Percentiles rank a stretch among this genome's conserved stretches.
Evolutionary conservation across 1,140 invertebrate genomes (phyloP).

Genomic region (Bombus sibiricus): DNA sequence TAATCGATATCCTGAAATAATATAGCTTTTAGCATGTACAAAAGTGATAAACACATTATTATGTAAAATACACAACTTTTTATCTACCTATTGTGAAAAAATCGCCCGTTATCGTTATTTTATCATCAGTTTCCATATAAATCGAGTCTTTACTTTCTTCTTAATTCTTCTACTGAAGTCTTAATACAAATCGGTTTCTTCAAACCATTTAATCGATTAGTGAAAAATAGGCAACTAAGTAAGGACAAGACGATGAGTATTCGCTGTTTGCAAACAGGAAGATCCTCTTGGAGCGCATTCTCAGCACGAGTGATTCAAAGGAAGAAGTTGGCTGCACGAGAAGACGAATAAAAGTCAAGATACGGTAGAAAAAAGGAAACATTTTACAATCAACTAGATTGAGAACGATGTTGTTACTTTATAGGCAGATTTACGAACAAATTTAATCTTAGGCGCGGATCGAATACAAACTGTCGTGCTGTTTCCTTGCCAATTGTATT

Average conservation of each 20-base stretch:
- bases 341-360: background rate
- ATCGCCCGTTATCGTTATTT: background rate
- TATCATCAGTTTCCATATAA: background rate
- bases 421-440: background rate
- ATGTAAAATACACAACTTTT: too few species aligned
- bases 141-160: background rate
- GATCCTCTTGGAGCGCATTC: constrained; percentile 64
- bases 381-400: background rate
- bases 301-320: constrained; percentile 59
- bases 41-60: too few species aligned
- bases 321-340: background rate
- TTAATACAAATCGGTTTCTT: constrained; percentile 31
- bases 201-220: constrained; percentile 24
- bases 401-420: background rate
- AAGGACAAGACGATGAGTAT: constrained; percentile 59
- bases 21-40: too few species aligned
- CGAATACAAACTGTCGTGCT: background rate
- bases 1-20: too few species aligned
- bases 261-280: constrained; percentile 64
- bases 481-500: background rate
- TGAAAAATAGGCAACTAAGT: constrained; percentile 24
- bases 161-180: background rate
- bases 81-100: background rate
- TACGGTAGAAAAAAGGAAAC: background rate
- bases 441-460: background rate